Evolutionary conservation across 2,797 vertebrate genomes (phyloP).

Genomic region (Labeo calbasu): DNA sequence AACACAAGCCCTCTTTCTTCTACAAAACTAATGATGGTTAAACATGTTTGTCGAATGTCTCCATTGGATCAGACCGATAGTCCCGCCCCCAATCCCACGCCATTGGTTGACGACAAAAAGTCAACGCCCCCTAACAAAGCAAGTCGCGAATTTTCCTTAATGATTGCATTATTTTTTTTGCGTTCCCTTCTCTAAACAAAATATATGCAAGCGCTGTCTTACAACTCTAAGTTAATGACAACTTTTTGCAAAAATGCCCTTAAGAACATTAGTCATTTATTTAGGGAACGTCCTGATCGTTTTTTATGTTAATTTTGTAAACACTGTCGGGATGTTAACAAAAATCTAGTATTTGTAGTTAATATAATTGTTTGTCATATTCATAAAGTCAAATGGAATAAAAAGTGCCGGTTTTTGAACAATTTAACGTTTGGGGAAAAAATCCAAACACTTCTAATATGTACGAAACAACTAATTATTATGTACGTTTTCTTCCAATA

Average conservation of each 20-base stretch:
- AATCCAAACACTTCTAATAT: too few relatives aligned
- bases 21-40: neutral
- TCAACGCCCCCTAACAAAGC: neutral
- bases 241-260: too few relatives aligned
- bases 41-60: neutral
- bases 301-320: neutral
- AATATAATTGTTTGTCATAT: neutral
- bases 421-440: neutral
- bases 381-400: neutral
- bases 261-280: too few relatives aligned
- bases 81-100: neutral
- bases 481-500: too few relatives aligned
- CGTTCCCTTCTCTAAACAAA: neutral
- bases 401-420: neutral
- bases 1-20: too few relatives aligned
- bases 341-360: neutral
- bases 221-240: too few relatives aligned
- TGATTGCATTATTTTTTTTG: neutral
- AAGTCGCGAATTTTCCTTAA: too few relatives aligned
- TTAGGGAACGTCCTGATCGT: too few relatives aligned
- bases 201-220: too few relatives aligned
- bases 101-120: neutral
- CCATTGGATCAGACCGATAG: neutral
- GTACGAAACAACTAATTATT: too few relatives aligned
- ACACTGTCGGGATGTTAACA: neutral